Evolutionary conservation across 2,113 vertebrate species (phyloP).

Genomic region (Brienomyrus brachyistius): DNA sequence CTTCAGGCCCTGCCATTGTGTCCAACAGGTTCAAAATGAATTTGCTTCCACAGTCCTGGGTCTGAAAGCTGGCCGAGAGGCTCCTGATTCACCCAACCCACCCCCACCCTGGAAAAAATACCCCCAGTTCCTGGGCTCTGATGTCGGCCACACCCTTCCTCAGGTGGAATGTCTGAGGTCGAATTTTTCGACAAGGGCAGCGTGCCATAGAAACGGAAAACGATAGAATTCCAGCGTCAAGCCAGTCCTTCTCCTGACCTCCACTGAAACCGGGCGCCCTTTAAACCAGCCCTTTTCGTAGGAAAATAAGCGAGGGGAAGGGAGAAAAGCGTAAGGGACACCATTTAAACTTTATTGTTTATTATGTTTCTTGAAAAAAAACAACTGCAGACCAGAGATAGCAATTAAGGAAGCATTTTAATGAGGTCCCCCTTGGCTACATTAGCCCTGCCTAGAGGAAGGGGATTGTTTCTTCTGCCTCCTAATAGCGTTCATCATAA

Average conservation of each 20-base stretch:
- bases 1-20: conserved; percentile 26
- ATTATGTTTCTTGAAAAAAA: conserved; percentile 15
- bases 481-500: background rate
- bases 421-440: conserved; percentile 1
- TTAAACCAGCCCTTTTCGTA: background rate
- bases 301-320: background rate
- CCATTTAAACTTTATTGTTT: conserved; percentile 14
- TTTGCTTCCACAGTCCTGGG: background rate
- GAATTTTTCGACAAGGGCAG: background rate
- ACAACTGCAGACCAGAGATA: conserved; percentile 21
- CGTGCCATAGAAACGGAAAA: background rate
- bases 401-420: conserved; percentile 20
- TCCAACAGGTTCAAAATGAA: conserved; percentile 27
- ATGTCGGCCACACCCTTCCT: background rate
- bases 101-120: background rate
- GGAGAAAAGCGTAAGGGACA: background rate
- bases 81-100: background rate
- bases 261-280: background rate
- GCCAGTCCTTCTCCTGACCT: background rate
- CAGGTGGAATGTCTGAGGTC: background rate
- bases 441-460: conserved; percentile 7
- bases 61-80: background rate
- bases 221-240: background rate
- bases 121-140: background rate
- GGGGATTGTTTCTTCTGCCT: background rate